phyloP scores from a whole-genome alignment of 2,888 invertebrate species.

The Dilophus febrilis region DNA sequence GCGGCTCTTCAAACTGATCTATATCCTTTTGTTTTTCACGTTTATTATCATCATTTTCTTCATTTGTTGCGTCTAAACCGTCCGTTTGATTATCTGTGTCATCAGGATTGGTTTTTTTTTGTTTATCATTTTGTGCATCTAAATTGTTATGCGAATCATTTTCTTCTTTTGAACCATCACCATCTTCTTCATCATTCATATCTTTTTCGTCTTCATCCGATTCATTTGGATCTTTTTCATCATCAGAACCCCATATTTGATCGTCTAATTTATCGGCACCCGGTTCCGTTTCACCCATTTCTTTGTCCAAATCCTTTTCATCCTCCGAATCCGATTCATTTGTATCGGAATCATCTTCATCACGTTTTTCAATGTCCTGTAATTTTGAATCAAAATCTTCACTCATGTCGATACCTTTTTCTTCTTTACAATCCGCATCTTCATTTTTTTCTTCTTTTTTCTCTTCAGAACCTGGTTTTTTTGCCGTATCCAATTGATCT shows the following conservation, averaged over 20 bases:
- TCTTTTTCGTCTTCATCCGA: conserved; percentile 37
- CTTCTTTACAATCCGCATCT: conserved; percentile 65
- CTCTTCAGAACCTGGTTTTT: conserved; percentile 52
- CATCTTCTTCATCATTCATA: conserved; percentile 41
- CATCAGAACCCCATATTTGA: conserved; percentile 72
- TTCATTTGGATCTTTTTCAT: conserved; percentile 48
- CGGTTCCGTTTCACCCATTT: conserved; percentile 89
- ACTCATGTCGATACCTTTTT: conserved; percentile 88
- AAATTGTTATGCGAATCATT: conserved; percentile 35
- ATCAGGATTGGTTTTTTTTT: conserved; percentile 35
- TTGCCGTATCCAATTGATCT: conserved; percentile 85
- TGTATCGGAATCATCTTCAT: conserved; percentile 36
- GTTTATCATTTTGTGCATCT: conserved; percentile 34
- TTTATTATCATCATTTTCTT: conserved; percentile 15
- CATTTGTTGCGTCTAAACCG: conserved; percentile 24
- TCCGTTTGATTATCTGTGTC: conserved; percentile 23
- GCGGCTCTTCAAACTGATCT: conserved; percentile 68
- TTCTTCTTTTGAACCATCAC: conserved; percentile 60
- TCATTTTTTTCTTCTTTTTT: conserved; percentile 50
- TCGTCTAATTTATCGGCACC: conserved; percentile 67
- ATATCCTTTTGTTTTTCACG: conserved; percentile 46
- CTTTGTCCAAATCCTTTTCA: conserved; percentile 74
- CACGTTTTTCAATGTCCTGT: conserved; percentile 48
- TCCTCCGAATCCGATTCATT: conserved; percentile 44
- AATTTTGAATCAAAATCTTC: conserved; percentile 86